These are phyloP conservation scores for Caenorhabditis briggsae DNA, from an alignment of 1,140 invertebrate species.

Conservation along the genomic window DNA sequence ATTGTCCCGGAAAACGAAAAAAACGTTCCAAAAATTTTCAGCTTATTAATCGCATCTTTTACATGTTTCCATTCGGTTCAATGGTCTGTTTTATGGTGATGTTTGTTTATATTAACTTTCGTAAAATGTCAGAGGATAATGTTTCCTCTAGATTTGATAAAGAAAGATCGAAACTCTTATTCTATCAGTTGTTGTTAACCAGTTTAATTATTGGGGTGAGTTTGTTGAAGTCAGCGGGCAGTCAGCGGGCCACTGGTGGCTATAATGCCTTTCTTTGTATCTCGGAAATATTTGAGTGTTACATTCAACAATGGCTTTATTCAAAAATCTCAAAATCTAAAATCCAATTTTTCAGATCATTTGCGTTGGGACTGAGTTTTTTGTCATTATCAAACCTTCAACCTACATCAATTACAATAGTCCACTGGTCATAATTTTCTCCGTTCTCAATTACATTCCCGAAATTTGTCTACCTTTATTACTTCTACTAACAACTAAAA, in stretches of 20 bases:
- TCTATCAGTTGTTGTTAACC: not conserved
- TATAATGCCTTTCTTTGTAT: no score
- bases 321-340: not conserved
- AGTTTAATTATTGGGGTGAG: not conserved
- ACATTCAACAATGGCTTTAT: not conserved
- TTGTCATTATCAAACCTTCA: not conserved
- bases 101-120: not conserved
- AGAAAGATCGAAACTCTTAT: not conserved
- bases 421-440: not conserved
- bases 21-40: not conserved
- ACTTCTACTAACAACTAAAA: not conserved
- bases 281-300: not conserved
- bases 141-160: not conserved
- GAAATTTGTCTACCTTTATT: not conserved
- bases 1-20: no score
- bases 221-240: not conserved
- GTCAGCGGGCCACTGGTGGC: no score
- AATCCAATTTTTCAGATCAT: not conserved
- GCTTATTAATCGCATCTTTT: not conserved
- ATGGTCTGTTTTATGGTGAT: not conserved
- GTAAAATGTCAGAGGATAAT: not conserved
- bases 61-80: not conserved
- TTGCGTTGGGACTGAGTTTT: not conserved
- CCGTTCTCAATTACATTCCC: not conserved
- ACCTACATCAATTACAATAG: not conserved